Percentiles rank a stretch among this genome's conserved stretches.
These are phyloP conservation scores for Glareola pratincola DNA, from an alignment of 2,113 vertebrate genomes.

Conservation along the genomic window DNA sequence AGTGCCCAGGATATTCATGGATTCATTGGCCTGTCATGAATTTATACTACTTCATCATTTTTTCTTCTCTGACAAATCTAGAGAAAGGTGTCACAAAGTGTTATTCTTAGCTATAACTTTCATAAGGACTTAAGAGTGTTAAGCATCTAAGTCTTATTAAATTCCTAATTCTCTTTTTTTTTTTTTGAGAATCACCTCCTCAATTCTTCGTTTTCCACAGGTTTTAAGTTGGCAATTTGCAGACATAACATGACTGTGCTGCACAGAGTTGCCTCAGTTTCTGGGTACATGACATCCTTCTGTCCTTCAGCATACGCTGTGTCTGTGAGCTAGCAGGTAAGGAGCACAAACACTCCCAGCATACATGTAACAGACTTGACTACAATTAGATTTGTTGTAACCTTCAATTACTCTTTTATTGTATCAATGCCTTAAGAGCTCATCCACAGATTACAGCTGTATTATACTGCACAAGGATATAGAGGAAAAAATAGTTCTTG, in stretches of 20 bases:
- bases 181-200: neutral
- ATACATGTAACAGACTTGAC: neutral
- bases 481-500: neutral
- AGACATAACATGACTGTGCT: neutral
- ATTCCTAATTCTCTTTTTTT: neutral
- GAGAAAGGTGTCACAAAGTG: neutral
- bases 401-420: neutral
- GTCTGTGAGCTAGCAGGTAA: neutral
- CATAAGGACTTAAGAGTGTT: neutral
- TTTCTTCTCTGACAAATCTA: neutral
- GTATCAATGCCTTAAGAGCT: neutral
- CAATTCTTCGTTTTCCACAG: neutral
- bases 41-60: neutral
- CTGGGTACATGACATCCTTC: neutral
- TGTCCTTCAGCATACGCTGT: rapidly evolving
- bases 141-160: neutral
- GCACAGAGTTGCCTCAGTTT: rapidly evolving
- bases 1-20: neutral
- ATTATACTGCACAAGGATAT: neutral
- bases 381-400: neutral
- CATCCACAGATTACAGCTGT: neutral
- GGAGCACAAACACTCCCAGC: neutral
- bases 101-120: neutral
- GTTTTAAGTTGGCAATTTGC: neutral
- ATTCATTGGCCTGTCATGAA: neutral